Evolutionary conservation across 2,888 invertebrate species (phyloP).

Genomic region (Eilema sororculum): DNA sequence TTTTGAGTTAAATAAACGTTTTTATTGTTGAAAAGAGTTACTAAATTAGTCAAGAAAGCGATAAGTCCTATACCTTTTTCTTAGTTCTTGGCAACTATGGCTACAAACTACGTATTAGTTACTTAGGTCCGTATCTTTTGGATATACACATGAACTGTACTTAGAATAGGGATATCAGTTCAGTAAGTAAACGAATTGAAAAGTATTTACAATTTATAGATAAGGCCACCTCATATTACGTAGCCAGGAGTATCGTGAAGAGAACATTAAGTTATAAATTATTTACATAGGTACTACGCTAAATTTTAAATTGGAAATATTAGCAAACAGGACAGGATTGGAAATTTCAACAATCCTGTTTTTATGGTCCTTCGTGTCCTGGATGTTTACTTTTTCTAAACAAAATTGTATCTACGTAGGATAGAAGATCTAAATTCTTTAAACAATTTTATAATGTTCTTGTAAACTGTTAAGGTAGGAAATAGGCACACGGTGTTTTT

Average conservation of each 20-base stretch:
- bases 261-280: neutral
- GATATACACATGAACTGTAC: constrained; percentile 1
- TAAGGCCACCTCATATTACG: neutral
- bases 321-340: too few species aligned
- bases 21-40: neutral
- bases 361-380: too few species aligned
- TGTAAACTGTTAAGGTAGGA: too few species aligned
- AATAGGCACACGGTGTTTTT: too few species aligned
- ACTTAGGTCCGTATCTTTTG: neutral
- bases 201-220: neutral
- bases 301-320: too few species aligned
- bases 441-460: too few species aligned
- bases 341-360: too few species aligned
- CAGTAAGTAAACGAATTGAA: neutral
- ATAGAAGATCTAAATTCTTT: too few species aligned
- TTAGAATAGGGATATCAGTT: constrained; percentile 8
- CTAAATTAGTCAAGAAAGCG: neutral
- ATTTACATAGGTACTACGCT: neutral
- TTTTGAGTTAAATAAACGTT: neutral
- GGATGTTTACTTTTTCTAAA: too few species aligned
- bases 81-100: neutral
- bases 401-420: too few species aligned
- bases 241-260: neutral
- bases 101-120: neutral
- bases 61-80: neutral